A percentile compares a stretch with the other conserved stretches of the same genome.
Conservation (phyloP, 2,888 invertebrate genomes). For the Tipula unca region DNA sequence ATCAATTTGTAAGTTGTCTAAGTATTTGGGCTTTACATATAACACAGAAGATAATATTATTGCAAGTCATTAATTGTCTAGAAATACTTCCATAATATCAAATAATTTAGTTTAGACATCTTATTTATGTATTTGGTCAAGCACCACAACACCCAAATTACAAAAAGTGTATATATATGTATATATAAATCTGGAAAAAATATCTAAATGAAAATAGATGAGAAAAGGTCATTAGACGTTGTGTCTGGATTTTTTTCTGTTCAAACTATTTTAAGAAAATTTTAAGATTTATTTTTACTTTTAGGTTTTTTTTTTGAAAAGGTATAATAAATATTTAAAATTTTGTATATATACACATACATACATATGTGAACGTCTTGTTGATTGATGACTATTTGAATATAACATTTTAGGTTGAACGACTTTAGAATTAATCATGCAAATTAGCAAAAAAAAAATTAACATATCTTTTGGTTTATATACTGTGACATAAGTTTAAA, state of each 20-base stretch:
- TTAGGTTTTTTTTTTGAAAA: background rate
- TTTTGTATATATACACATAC: background rate
- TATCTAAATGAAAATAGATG: background rate
- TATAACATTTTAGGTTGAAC: background rate
- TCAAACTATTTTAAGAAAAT: background rate
- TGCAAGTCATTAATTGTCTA: background rate
- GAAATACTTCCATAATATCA: background rate
- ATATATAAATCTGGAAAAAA: background rate
- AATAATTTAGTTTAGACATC: background rate
- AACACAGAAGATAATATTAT: background rate
- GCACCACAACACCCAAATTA: background rate
- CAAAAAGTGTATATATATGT: background rate
- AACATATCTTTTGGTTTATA: background rate
- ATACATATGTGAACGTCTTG: background rate
- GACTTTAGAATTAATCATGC: background rate
- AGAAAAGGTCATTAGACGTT: slow-evolving; percentile 8
- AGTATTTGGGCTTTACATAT: background rate
- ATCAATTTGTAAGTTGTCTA: background rate
- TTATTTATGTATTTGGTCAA: background rate
- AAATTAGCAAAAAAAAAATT: background rate
- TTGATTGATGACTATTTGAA: background rate
- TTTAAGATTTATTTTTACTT: background rate
- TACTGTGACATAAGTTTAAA: background rate
- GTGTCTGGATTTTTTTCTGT: background rate
- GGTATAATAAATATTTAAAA: background rate